A percentile compares a stretch with the other conserved stretches of the same genome.
Evolutionary conservation across 2,113 vertebrate species (phyloP).

Genomic region (Cyanoderma ruficeps): DNA sequence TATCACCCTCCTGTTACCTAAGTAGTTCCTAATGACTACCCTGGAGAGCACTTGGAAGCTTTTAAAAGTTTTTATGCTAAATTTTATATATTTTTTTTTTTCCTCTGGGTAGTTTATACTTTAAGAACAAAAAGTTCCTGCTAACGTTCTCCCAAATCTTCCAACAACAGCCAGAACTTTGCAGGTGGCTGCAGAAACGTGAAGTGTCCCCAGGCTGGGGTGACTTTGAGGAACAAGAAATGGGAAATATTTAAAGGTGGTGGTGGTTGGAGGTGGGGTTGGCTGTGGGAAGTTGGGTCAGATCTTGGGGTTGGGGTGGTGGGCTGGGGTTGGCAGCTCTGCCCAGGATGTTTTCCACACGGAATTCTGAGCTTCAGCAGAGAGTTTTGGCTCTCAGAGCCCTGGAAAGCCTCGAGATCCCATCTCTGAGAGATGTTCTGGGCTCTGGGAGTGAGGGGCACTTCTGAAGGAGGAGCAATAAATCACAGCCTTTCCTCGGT

Average conservation of each 20-base stretch:
- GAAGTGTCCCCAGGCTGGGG: background rate
- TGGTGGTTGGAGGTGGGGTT: background rate
- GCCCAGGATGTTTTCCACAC: background rate
- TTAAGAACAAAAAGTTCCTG: constrained; percentile 65
- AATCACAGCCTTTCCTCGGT: background rate
- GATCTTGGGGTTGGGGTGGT: background rate
- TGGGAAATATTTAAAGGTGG: fast-evolving
- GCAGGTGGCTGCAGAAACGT: background rate
- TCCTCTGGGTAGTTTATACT: constrained; percentile 40
- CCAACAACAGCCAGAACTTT: background rate
- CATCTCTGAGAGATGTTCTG: fast-evolving
- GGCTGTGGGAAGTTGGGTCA: background rate
- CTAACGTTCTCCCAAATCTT: constrained; percentile 36
- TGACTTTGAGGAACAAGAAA: background rate
- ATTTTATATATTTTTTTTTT: background rate
- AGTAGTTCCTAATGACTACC: constrained; percentile 77
- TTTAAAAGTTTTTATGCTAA: constrained; percentile 75
- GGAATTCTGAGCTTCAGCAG: background rate
- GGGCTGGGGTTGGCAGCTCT: background rate
- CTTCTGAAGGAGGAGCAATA: background rate
- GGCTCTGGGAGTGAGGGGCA: background rate
- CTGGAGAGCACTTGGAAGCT: constrained; percentile 77
- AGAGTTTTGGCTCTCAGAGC: background rate
- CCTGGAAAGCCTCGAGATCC: background rate
- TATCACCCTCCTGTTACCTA: constrained; percentile 74